A percentile compares a stretch with the other conserved stretches of the same genome.
These are phyloP conservation scores for Arrhamphus sclerolepis DNA, from an alignment of 2,797 vertebrate species.

Conservation along the genomic window DNA sequence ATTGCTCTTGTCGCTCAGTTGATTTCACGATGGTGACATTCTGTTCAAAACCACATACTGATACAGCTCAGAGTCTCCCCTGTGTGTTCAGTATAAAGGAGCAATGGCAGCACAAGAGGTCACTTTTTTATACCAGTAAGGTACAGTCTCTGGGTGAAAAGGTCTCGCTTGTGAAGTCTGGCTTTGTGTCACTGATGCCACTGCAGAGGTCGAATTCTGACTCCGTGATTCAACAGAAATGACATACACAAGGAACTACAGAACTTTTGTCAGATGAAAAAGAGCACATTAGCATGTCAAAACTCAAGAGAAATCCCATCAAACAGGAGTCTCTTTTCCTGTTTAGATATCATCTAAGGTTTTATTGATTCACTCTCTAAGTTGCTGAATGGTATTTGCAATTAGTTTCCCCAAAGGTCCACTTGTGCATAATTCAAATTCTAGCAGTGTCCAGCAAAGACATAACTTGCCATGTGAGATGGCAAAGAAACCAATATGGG, in stretches of 20 bases:
- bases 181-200: no score
- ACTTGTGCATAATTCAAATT: constrained; percentile 45
- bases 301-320: constrained; percentile 25
- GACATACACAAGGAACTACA: neutral
- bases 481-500: constrained; percentile 17
- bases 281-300: constrained; percentile 11
- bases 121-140: no score
- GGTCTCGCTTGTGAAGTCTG: no score
- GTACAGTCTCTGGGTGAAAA: no score
- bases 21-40: no score
- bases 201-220: no score
- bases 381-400: constrained; percentile 33
- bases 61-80: no score
- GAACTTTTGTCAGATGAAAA: neutral
- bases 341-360: constrained; percentile 25
- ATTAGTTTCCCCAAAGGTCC: constrained; percentile 40
- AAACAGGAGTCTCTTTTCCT: constrained; percentile 14
- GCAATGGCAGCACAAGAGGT: no score
- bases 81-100: no score
- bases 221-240: neutral
- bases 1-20: no score
- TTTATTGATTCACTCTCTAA: constrained; percentile 49
- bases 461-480: constrained; percentile 21
- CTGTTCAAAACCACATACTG: no score
- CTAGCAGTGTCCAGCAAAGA: constrained; percentile 13